Conservation (phyloP, 2,797 vertebrate genomes). For the Chaetodon trifasciatus region DNA sequence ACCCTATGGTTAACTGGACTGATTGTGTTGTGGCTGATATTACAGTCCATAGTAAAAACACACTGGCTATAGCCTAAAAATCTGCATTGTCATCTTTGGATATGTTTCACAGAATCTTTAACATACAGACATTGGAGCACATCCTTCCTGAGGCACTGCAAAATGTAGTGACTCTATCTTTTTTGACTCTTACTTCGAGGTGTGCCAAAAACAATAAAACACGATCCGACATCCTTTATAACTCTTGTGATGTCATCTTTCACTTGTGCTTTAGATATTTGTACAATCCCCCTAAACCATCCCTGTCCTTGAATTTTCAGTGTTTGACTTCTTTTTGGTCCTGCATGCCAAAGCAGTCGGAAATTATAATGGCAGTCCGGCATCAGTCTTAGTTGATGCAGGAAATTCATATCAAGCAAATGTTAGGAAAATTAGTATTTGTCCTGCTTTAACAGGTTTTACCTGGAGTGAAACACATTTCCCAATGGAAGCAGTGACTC, state of each 20-base stretch:
- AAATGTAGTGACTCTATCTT: constrained; percentile 46
- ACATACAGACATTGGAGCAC: constrained; percentile 7
- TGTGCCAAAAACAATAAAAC: constrained; percentile 61
- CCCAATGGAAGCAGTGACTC: neutral
- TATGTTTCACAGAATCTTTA: constrained; percentile 15
- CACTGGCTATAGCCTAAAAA: neutral
- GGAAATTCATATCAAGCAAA: neutral
- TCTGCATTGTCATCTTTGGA: constrained; percentile 32
- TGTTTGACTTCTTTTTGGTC: constrained; percentile 14
- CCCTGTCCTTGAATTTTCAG: constrained; percentile 41
- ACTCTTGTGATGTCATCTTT: constrained; percentile 51
- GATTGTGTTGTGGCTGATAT: neutral
- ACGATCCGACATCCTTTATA: constrained; percentile 38
- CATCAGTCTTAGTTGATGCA: neutral
- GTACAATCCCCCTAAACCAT: constrained; percentile 43
- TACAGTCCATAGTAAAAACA: neutral
- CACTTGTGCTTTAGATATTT: constrained; percentile 51
- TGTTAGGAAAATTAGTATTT: too few relatives aligned
- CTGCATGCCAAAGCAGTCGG: neutral
- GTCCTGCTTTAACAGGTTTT: neutral
- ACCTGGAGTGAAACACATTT: neutral
- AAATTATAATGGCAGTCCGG: neutral
- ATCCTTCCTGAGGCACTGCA: constrained; percentile 23
- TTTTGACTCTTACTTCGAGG: constrained; percentile 60
- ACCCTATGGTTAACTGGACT: neutral